Evolutionary conservation across 2,113 vertebrate genomes (phyloP), one percentile per base, ranked within the genome.

Genomic region (Taurulus bubalis): DNA sequence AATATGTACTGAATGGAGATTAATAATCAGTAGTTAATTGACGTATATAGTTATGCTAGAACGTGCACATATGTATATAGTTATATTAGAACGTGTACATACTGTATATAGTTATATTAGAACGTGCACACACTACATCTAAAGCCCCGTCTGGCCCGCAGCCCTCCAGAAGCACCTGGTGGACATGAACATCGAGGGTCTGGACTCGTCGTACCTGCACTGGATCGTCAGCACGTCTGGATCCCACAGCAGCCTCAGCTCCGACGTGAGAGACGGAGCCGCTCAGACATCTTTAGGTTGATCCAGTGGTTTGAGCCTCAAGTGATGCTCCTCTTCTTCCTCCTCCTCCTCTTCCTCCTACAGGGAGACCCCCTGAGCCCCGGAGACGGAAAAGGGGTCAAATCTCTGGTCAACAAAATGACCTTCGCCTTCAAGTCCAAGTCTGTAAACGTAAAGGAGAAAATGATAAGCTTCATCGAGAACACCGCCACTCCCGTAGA

Each of bases 391-490:
- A 97, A 97, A 95, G 97, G 98, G 6, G 96, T 99, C 83, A 99
- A 99, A 89, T 99, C 98, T n/a, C 91, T 99, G 51, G 95, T 99
- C 87, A 99, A 97, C 94, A 99, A 99, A 94, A 99, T 99, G 98
- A 99, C 98, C 0, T 98, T 99, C 92, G 98, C 97, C 83, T 95
- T 99, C 71, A 99, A 98, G 93, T 98, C 98, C 51, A 99, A 97
- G 92, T 99, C 98, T 0, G 98, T 99, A 55, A 99, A 99, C 8
- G 98, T 99, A 36, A 99, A 97, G 90, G 98, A 99, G 94, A 99
- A 99, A 94, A 97, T 99, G 89, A 99, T 99, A 92, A 99, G 97
- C 94, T 99, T 99, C 90, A 99, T 99, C 82, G 98, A 99, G 94
- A 99, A 99, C 79, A 98, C 98, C 18, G 97, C 98, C 34, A 95